phyloP scores from a whole-genome alignment of 2,113 vertebrate species.

The Corydoras maculifer region DNA sequence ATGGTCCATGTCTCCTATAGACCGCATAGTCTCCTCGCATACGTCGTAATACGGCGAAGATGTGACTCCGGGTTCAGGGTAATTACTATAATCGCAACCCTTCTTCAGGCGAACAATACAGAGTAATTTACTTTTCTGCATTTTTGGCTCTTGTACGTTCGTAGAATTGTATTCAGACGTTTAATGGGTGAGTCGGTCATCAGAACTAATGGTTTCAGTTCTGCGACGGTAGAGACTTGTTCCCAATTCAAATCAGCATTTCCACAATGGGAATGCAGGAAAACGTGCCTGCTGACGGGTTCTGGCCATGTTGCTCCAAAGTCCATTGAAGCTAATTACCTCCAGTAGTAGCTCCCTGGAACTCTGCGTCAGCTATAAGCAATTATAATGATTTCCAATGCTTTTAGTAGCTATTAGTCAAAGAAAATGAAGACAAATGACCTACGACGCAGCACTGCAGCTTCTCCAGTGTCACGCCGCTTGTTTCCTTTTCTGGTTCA shows the following conservation, averaged over 20 bases:
- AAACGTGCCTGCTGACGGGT: neutral
- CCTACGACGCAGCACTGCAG: neutral
- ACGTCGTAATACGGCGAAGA: neutral
- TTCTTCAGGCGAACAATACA: neutral
- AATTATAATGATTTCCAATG: constrained; percentile 46
- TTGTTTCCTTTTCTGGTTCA: constrained; percentile 14
- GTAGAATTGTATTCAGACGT: no score
- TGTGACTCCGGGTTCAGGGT: neutral
- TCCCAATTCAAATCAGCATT: no score
- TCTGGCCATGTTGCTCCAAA: no score
- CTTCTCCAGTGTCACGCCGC: constrained; percentile 2
- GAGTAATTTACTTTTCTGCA: constrained; percentile 7
- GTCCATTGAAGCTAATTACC: constrained; percentile 31
- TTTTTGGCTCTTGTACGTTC: neutral
- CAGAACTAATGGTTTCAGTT: constrained; percentile 12
- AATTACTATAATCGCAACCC: neutral
- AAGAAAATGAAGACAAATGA: constrained; percentile 17
- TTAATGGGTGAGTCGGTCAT: neutral
- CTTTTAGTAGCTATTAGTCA: constrained; percentile 23
- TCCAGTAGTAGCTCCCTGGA: constrained; percentile 28
- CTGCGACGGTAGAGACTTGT: neutral
- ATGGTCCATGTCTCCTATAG: no score
- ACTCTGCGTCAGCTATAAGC: constrained; percentile 33
- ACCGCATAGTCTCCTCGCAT: no score
- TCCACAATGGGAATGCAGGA: neutral